Evolutionary conservation across 2,888 invertebrate genomes (phyloP).

Genomic region (Cistogaster globosa): DNA sequence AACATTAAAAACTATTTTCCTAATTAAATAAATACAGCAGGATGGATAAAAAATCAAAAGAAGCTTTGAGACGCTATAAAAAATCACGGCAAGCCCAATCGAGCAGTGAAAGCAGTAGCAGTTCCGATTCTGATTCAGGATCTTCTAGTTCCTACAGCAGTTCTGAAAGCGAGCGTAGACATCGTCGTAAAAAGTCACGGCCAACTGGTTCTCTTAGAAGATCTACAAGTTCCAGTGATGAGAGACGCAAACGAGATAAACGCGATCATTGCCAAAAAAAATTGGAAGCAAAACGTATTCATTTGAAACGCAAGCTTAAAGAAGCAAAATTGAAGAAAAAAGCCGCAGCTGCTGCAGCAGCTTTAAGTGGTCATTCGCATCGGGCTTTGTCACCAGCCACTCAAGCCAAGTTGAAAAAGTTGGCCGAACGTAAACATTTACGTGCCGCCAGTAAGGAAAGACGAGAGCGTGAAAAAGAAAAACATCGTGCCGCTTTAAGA

Average conservation of each 20-base stretch:
- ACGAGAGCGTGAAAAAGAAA: slow-evolving; percentile 83
- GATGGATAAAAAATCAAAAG: slow-evolving; percentile 82
- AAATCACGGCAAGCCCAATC: slow-evolving; percentile 80
- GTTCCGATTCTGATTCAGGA: slow-evolving; percentile 79
- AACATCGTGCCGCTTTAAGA: slow-evolving; percentile 80
- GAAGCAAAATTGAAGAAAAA: slow-evolving; percentile 82
- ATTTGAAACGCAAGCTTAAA: slow-evolving; percentile 81
- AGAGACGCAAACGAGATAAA: slow-evolving; percentile 81
- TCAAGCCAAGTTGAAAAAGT: slow-evolving; percentile 80
- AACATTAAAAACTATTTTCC: background rate
- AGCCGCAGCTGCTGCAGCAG: slow-evolving; percentile 76
- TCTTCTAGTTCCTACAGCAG: slow-evolving; percentile 81
- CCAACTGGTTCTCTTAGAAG: slow-evolving; percentile 77
- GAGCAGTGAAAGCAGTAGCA: slow-evolving; percentile 80
- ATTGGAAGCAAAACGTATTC: slow-evolving; percentile 81
- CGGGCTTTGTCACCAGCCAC: slow-evolving; percentile 79
- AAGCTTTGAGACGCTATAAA: slow-evolving; percentile 81
- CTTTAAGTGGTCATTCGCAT: slow-evolving; percentile 79
- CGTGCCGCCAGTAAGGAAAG: slow-evolving; percentile 80
- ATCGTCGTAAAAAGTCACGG: slow-evolving; percentile 84
- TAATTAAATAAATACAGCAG: background rate
- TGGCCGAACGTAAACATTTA: slow-evolving; percentile 80
- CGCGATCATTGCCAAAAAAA: slow-evolving; percentile 82
- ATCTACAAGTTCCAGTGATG: slow-evolving; percentile 86
- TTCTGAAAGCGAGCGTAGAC: slow-evolving; percentile 78